Conservation (phyloP, 53 echinoderm and acorn worm species). For the Echinometra lucunter region DNA sequence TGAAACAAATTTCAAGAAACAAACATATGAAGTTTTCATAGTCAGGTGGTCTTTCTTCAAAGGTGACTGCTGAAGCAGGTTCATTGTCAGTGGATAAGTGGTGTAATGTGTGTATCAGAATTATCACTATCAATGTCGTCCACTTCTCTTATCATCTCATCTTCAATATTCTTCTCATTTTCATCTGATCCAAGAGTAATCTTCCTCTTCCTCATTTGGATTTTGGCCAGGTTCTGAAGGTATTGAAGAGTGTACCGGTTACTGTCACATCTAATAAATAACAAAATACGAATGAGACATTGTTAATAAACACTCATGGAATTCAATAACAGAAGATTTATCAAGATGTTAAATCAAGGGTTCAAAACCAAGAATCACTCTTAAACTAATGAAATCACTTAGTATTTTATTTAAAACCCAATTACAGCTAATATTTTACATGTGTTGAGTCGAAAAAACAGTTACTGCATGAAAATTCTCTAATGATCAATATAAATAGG, state of each 20-base stretch:
- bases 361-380: too few relatives aligned
- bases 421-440: too few relatives aligned
- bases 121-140: slow-evolving; percentile 63
- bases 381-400: too few relatives aligned
- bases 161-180: slow-evolving; percentile 19
- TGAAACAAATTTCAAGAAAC: too few relatives aligned
- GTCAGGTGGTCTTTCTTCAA: too few relatives aligned
- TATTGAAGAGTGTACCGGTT: slow-evolving; percentile 88
- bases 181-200: slow-evolving; percentile 42
- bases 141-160: slow-evolving; percentile 4
- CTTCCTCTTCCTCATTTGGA: slow-evolving; percentile 71
- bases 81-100: not conserved
- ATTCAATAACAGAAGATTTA: not conserved
- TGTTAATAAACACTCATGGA: not conserved
- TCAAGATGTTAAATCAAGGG: not conserved
- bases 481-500: too few relatives aligned
- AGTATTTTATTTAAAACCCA: too few relatives aligned
- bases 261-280: slow-evolving; percentile 82
- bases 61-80: too few relatives aligned
- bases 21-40: too few relatives aligned
- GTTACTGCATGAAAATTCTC: too few relatives aligned
- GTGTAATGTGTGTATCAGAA: slow-evolving; percentile 57
- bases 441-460: too few relatives aligned
- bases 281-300: not conserved
- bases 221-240: slow-evolving; percentile 74